Percentiles rank a stretch among this genome's conserved stretches.
These are phyloP conservation scores for Parnassius mnemosyne DNA, from an alignment of 2,888 invertebrate species.

Conservation along the genomic window DNA sequence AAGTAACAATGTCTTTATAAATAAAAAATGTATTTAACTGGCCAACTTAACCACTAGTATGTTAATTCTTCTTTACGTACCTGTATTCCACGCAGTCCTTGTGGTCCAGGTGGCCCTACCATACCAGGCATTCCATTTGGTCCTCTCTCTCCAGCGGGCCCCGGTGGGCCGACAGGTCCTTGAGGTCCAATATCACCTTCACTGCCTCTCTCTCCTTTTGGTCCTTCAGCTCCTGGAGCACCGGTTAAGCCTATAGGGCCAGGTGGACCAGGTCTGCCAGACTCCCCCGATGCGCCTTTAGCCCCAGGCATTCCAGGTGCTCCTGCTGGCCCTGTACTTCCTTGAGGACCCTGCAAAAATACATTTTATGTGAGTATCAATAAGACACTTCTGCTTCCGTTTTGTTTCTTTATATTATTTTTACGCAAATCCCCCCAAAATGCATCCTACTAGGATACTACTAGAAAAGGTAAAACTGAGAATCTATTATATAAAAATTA, in stretches of 20 bases:
- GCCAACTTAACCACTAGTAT: no score
- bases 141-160: constrained; percentile 85
- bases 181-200: constrained; percentile 85
- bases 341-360: constrained; percentile 83
- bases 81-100: constrained; percentile 83
- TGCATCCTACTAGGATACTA: no score
- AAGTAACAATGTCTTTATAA: neutral
- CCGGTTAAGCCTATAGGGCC: constrained; percentile 87
- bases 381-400: no score
- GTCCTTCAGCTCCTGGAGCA: constrained; percentile 85
- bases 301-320: constrained; percentile 83
- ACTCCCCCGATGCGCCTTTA: constrained; percentile 86
- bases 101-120: constrained; percentile 82
- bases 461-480: no score
- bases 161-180: constrained; percentile 86
- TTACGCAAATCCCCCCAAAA: no score
- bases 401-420: no score
- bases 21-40: no score
- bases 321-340: constrained; percentile 85
- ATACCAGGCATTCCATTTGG: constrained; percentile 82
- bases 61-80: constrained; percentile 48
- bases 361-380: no score
- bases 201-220: constrained; percentile 87
- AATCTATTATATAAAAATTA: no score
- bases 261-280: constrained; percentile 83